Percentiles rank a stretch among this genome's conserved stretches.
phyloP scores from a whole-genome alignment of 2,888 invertebrate genomes.

The Busseola fusca region DNA sequence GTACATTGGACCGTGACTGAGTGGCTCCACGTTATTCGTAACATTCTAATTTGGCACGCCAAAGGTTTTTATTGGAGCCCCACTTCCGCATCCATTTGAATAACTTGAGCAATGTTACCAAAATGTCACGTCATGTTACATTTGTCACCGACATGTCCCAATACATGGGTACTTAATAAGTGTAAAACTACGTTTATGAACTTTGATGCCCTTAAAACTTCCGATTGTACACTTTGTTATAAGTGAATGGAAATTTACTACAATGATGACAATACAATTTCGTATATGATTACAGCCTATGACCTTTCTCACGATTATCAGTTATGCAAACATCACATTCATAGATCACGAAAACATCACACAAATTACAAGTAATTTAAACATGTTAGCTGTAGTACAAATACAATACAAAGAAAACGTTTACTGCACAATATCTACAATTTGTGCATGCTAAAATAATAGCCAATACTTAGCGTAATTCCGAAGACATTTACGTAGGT shows the following conservation, averaged over 20 bases:
- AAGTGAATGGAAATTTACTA: constrained; percentile 27
- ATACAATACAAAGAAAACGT: constrained; percentile 32
- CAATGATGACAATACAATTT: constrained; percentile 23
- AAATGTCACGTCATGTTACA: constrained; percentile 47
- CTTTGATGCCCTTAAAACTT: constrained; percentile 44
- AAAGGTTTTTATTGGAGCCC: constrained; percentile 49
- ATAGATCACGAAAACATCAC: constrained; percentile 28
- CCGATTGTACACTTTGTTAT: constrained; percentile 29
- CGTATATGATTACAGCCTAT: constrained; percentile 20
- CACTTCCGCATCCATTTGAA: constrained; percentile 53
- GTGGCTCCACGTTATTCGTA: constrained; percentile 42
- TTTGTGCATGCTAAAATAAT: constrained; percentile 34
- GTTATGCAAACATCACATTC: constrained; percentile 39
- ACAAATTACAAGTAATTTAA: constrained; percentile 35
- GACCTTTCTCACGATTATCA: constrained; percentile 43
- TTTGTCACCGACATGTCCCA: constrained; percentile 30
- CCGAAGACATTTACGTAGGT: constrained; percentile 30
- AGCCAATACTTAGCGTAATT: constrained; percentile 35
- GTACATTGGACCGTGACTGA: constrained; percentile 44
- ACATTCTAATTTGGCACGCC: constrained; percentile 57
- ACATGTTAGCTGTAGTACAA: constrained; percentile 18
- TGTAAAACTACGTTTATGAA: constrained; percentile 36
- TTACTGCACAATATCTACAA: constrained; percentile 28
- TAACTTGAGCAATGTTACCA: constrained; percentile 38
- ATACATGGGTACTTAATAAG: constrained; percentile 2